Evolutionary conservation across 2,888 invertebrate species (phyloP).

Genomic region (Caenorhabditis sp.): DNA sequence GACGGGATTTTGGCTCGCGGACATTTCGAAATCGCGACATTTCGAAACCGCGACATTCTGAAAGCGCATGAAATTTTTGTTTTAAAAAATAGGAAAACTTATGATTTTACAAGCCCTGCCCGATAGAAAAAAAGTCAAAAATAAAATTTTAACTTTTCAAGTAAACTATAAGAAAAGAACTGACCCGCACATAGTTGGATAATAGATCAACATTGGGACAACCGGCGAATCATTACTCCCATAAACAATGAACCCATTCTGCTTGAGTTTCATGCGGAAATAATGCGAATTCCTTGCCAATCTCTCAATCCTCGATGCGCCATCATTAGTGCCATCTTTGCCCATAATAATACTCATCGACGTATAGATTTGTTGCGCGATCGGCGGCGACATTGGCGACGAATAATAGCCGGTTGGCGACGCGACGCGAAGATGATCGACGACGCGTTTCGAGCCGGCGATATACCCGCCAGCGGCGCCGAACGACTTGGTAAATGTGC

Average conservation of each 20-base stretch:
- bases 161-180: conserved; percentile 72
- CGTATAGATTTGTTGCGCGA: conserved; percentile 85
- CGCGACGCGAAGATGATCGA: conserved; percentile 80
- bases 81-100: too few relatives aligned
- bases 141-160: too few relatives aligned
- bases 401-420: conserved; percentile 77
- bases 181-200: conserved; percentile 94
- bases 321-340: conserved; percentile 79
- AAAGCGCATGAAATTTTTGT: too few relatives aligned
- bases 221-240: conserved; percentile 95
- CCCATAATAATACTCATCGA: conserved; percentile 89
- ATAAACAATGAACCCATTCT: conserved; percentile 89
- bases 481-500: conserved; percentile 98
- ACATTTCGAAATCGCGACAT: too few relatives aligned
- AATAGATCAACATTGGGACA: conserved; percentile 91
- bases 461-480: conserved; percentile 96
- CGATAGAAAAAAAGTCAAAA: conserved; percentile 75
- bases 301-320: conserved; percentile 70
- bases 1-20: too few relatives aligned
- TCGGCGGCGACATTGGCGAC: conserved; percentile 79
- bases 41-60: too few relatives aligned
- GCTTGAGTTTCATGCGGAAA: conserved; percentile 77
- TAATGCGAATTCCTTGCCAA: conserved; percentile 73
- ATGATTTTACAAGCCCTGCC: too few relatives aligned
- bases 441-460: conserved; percentile 80